These are phyloP conservation scores for Pararge aegeria DNA, from an alignment of 1,140 invertebrate genomes.

Conservation along the genomic window DNA sequence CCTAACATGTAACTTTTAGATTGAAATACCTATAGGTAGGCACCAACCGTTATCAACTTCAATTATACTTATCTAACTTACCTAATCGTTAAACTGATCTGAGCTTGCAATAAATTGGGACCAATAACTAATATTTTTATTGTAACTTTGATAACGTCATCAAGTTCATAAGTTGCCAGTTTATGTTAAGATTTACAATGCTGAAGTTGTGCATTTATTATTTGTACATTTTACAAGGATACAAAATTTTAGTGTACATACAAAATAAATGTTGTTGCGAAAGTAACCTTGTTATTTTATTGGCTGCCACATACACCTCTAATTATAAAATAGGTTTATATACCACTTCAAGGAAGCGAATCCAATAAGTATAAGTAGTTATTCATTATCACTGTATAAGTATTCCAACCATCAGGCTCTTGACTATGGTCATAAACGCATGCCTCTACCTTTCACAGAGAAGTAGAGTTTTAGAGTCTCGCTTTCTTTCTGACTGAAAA, in stretches of 20 bases:
- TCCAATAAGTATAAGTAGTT: too few species aligned
- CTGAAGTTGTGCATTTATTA: conserved; percentile 79
- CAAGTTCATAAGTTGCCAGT: conserved; percentile 35
- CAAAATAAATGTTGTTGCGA: conserved; percentile 76
- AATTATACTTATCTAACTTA: background rate
- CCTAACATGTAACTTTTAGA: conserved; percentile 24
- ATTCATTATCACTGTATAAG: too few species aligned
- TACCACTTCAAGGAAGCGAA: too few species aligned
- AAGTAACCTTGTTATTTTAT: conserved; percentile 42
- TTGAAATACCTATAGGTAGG: background rate
- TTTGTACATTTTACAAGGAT: conserved; percentile 73
- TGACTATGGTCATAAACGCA: too few species aligned
- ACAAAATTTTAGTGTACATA: conserved; percentile 72
- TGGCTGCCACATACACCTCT: background rate
- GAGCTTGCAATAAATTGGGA: conserved; percentile 57
- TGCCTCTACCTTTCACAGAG: too few species aligned
- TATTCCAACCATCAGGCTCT: too few species aligned
- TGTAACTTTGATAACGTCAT: conserved; percentile 37
- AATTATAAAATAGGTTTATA: too few species aligned
- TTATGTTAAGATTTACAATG: conserved; percentile 59
- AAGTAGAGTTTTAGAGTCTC: too few species aligned
- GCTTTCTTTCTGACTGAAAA: too few species aligned
- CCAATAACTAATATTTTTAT: conserved; percentile 49
- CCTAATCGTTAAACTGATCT: conserved; percentile 17
- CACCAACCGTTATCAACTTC: background rate